phyloP scores from a whole-genome alignment of 2,113 vertebrate genomes.

The Nymphicus hollandicus region DNA sequence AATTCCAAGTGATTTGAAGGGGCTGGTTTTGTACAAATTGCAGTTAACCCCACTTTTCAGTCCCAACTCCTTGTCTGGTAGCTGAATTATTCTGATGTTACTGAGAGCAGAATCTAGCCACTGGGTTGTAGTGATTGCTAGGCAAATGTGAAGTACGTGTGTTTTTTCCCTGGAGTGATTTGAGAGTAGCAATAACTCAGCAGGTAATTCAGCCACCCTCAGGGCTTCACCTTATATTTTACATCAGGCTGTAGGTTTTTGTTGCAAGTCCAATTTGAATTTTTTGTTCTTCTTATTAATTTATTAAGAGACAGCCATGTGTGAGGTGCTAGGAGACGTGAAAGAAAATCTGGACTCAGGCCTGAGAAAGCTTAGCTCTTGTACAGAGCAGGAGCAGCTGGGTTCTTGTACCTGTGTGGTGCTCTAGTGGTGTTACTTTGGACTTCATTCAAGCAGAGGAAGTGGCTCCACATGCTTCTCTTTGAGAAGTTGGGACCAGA shows the following conservation, averaged over 20 bases:
- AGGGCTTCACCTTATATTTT: neutral
- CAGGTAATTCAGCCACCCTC: neutral
- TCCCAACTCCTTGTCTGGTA: neutral
- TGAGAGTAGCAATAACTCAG: neutral
- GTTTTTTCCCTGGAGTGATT: neutral
- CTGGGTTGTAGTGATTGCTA: neutral
- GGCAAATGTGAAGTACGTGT: neutral
- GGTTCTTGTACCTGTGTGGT: neutral
- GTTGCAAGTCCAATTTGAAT: neutral
- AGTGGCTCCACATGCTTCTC: accelerated
- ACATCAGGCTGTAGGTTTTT: neutral
- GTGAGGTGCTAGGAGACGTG: neutral
- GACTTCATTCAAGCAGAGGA: neutral
- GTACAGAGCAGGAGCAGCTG: accelerated
- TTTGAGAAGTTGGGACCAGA: neutral
- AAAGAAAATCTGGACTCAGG: neutral
- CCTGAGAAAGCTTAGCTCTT: neutral
- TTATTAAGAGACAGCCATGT: neutral
- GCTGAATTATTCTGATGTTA: neutral
- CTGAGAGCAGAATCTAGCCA: neutral
- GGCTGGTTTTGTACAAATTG: neutral
- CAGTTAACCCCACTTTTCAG: neutral
- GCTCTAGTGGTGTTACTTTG: neutral
- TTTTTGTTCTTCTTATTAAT: neutral
- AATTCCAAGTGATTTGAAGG: neutral